Conservation (phyloP, 2,113 vertebrate genomes). For the Clarias batrachus region DNA sequence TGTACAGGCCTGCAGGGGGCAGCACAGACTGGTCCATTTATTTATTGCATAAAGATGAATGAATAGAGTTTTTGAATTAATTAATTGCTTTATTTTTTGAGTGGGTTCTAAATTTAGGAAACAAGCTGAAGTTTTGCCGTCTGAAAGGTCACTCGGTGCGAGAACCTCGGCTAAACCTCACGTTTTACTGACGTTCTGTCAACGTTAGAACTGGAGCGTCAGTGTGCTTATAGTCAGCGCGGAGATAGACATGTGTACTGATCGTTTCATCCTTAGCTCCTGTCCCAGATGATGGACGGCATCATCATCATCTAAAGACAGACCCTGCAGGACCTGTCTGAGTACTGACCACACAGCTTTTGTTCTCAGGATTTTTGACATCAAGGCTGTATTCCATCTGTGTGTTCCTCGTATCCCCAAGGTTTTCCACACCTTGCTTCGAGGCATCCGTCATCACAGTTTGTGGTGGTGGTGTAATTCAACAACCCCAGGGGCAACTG, state of each 20-base stretch:
- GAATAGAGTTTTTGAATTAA: not conserved
- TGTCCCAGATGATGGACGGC: not conserved
- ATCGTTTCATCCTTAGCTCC: not conserved
- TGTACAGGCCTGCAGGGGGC: not conserved
- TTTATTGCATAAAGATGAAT: not conserved
- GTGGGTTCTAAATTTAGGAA: not conserved
- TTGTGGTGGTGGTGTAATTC: not conserved
- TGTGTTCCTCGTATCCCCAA: not conserved
- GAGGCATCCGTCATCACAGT: conserved; percentile 3
- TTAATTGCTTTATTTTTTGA: no score
- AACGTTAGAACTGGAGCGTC: not conserved
- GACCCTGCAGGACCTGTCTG: not conserved
- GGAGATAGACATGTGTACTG: not conserved
- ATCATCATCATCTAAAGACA: not conserved
- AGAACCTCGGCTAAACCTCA: not conserved
- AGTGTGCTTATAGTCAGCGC: not conserved
- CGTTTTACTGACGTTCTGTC: no score
- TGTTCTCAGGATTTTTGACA: not conserved
- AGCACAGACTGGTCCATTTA: not conserved
- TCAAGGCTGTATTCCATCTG: not conserved
- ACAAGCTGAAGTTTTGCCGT: not conserved
- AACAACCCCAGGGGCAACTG: not conserved
- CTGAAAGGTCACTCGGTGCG: not conserved
- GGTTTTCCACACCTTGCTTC: conserved; percentile 1
- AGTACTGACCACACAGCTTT: not conserved